A percentile compares a stretch with the other conserved stretches of the same genome.
Evolutionary conservation across 2,113 vertebrate species (phyloP).

Genomic region (Pogonocichla stellata): DNA sequence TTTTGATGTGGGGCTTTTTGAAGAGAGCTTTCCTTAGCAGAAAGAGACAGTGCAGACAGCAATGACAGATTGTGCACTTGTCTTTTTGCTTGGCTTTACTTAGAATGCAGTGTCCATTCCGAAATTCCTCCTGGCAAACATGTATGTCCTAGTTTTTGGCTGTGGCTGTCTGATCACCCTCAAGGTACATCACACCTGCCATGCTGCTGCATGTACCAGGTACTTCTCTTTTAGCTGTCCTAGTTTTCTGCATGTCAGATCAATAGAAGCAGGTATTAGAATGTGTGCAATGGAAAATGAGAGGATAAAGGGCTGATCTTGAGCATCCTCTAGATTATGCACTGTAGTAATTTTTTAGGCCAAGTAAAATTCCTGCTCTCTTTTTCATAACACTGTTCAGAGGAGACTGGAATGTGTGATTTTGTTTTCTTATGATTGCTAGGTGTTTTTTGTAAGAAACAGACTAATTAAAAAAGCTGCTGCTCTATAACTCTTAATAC

Average conservation of each 20-base stretch:
- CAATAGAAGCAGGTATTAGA: neutral
- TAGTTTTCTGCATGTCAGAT: neutral
- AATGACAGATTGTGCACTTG: neutral
- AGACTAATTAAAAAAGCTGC: neutral
- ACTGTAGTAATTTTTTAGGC: neutral
- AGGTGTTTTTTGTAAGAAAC: neutral
- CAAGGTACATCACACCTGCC: slow-evolving; percentile 41
- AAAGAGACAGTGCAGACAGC: neutral
- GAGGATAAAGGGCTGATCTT: neutral
- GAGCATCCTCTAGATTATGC: neutral
- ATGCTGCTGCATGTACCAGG: neutral
- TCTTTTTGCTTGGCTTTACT: slow-evolving; percentile 14
- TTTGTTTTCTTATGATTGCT: neutral
- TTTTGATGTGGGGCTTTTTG: neutral
- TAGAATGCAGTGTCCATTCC: neutral
- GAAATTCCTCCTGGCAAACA: slow-evolving; percentile 23
- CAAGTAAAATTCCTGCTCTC: neutral
- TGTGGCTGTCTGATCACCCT: slow-evolving; percentile 14
- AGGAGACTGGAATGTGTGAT: neutral
- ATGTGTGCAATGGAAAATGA: neutral
- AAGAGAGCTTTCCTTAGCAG: neutral
- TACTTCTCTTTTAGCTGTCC: neutral
- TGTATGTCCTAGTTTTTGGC: neutral
- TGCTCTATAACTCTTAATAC: neutral
- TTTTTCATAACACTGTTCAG: neutral